A percentile compares a stretch with the other conserved stretches of the same genome.
Conservation (phyloP, 2,888 invertebrate species). For the Cataglyphis cursor region DNA sequence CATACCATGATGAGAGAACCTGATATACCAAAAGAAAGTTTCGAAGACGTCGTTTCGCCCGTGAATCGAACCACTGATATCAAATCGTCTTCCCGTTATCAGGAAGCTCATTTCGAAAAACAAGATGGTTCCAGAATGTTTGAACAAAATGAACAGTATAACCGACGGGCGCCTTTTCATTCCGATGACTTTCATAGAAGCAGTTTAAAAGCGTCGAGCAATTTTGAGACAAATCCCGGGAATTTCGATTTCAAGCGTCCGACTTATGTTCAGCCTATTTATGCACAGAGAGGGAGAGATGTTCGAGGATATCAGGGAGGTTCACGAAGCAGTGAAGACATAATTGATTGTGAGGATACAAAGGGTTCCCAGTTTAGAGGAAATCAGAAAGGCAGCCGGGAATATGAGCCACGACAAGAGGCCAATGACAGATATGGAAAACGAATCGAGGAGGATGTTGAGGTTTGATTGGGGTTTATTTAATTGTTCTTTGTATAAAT, state of each 20-base stretch:
- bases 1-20: constrained; percentile 82
- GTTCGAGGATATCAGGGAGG: background rate
- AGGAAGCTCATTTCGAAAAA: constrained; percentile 52
- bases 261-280: constrained; percentile 70
- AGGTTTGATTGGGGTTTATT: constrained; percentile 9
- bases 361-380: background rate
- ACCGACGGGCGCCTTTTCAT: background rate
- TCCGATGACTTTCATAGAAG: constrained; percentile 1
- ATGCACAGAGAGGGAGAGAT: constrained; percentile 63
- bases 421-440: constrained; percentile 36
- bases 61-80: constrained; percentile 35
- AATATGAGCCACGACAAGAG: background rate
- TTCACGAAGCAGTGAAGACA: constrained; percentile 20
- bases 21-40: constrained; percentile 62
- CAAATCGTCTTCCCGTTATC: constrained; percentile 7
- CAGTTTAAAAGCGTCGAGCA: background rate
- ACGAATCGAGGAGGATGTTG: constrained; percentile 59
- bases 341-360: constrained; percentile 62
- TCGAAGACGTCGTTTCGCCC: constrained; percentile 65
- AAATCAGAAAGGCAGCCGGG: background rate
- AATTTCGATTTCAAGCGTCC: constrained; percentile 38
- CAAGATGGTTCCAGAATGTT: constrained; percentile 4
- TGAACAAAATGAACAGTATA: constrained; percentile 29
- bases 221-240: background rate
- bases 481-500: background rate